Conservation (phyloP, 2,888 invertebrate genomes). For the Chrysolina americana region DNA sequence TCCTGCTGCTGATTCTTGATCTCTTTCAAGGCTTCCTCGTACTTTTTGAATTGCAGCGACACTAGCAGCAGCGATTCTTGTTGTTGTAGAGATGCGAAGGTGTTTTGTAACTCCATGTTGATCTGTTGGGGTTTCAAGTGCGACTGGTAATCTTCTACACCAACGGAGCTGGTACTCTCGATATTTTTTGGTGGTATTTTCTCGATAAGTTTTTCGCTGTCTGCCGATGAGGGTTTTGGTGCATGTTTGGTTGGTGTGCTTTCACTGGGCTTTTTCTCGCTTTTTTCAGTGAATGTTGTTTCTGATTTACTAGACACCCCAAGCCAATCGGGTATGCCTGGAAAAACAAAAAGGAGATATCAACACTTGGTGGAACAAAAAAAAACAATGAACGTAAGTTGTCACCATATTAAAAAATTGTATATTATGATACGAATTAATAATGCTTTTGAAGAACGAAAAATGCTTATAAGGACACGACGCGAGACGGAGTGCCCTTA, state of each 20-base stretch:
- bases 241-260: not conserved
- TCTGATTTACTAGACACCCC: slow-evolving; percentile 52
- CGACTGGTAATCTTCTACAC: slow-evolving; percentile 9
- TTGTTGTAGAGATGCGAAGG: slow-evolving; percentile 74
- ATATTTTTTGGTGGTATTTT: slow-evolving; percentile 26
- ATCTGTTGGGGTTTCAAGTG: slow-evolving; percentile 46
- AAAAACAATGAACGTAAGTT: too few species aligned
- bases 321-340: slow-evolving; percentile 65
- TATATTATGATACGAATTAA: too few species aligned
- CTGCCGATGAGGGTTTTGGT: not conserved
- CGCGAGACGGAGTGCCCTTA: too few species aligned
- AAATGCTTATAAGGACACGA: too few species aligned
- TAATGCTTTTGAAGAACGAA: too few species aligned
- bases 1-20: slow-evolving; percentile 74
- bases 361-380: too few species aligned
- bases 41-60: slow-evolving; percentile 76
- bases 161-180: slow-evolving; percentile 24
- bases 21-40: slow-evolving; percentile 74
- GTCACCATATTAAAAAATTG: too few species aligned
- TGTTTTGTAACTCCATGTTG: slow-evolving; percentile 67
- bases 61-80: slow-evolving; percentile 77
- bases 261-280: not conserved
- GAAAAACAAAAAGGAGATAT: slow-evolving; percentile 13
- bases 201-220: slow-evolving; percentile 22
- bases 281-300: slow-evolving; percentile 48